phyloP scores from a whole-genome alignment of 23 tunicate genomes.

The Phallusia fumigata region DNA sequence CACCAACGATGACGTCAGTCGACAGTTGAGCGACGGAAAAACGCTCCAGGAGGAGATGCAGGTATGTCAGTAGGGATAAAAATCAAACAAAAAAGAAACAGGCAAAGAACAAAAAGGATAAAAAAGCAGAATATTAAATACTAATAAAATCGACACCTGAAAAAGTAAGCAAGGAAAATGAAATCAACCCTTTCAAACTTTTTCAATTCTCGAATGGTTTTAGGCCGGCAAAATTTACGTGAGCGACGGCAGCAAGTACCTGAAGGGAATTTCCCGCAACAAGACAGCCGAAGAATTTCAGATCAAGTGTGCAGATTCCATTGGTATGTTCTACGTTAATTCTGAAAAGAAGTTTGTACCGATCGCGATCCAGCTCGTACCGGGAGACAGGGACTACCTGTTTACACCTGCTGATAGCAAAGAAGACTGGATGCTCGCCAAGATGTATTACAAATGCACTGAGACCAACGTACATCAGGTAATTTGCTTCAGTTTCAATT shows the following conservation, averaged over 20 bases:
- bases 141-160: too few relatives aligned
- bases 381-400: slow-evolving; percentile 17
- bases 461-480: slow-evolving; percentile 1
- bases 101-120: too few relatives aligned
- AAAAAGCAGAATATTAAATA: too few relatives aligned
- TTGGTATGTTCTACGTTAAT: slow-evolving; percentile 16
- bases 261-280: slow-evolving; percentile 23
- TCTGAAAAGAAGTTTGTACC: slow-evolving; percentile 34
- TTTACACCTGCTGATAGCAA: slow-evolving; percentile 28
- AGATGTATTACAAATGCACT: slow-evolving; percentile 32
- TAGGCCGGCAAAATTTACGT: slow-evolving; percentile 67
- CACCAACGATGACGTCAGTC: slow-evolving; percentile 25
- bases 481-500: too few relatives aligned
- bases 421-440: slow-evolving; percentile 52
- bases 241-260: slow-evolving; percentile 26
- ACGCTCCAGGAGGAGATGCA: slow-evolving; percentile 19
- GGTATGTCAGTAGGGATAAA: too few relatives aligned
- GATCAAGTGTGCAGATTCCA: slow-evolving; percentile 23
- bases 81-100: background rate
- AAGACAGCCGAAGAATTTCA: background rate
- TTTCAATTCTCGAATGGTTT: background rate
- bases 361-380: slow-evolving; percentile 53
- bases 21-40: slow-evolving; percentile 3
- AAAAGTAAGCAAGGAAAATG: too few relatives aligned
- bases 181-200: too few relatives aligned